These are phyloP conservation scores for Drosophila cracens DNA, from an alignment of 2,888 invertebrate genomes.

Conservation along the genomic window DNA sequence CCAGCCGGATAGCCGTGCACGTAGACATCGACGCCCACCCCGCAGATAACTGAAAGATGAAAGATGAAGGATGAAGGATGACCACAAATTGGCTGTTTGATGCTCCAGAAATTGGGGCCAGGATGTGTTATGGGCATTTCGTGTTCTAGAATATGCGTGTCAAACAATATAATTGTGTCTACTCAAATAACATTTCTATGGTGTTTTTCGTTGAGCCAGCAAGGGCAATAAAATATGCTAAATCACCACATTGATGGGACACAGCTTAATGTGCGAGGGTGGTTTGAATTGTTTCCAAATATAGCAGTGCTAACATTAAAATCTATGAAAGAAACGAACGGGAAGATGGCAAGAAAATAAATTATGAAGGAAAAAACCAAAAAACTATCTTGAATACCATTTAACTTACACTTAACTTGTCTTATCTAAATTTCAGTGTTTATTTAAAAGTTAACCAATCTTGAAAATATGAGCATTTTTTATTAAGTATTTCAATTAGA, in stretches of 20 bases:
- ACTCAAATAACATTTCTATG: constrained; percentile 54
- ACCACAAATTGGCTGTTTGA: constrained; percentile 54
- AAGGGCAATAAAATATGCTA: constrained; percentile 61
- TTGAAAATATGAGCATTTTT: neutral
- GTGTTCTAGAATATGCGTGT: constrained; percentile 47
- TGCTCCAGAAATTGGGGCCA: constrained; percentile 27
- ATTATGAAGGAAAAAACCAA: neutral
- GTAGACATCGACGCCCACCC: constrained; percentile 88
- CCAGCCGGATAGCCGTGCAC: constrained; percentile 87
- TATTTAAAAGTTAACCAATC: neutral
- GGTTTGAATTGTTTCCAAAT: neutral
- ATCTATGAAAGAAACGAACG: neutral
- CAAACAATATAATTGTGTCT: constrained; percentile 60
- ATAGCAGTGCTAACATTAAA: neutral
- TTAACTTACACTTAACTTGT: neutral
- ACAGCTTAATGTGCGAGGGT: constrained; percentile 34
- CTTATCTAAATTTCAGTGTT: neutral
- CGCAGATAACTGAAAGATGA: constrained; percentile 87
- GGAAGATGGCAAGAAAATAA: neutral
- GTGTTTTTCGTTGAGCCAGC: constrained; percentile 28
- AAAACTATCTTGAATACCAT: neutral
- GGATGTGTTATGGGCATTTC: constrained; percentile 9
- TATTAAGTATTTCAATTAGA: neutral
- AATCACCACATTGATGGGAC: constrained; percentile 43
- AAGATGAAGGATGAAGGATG: constrained; percentile 80